Conservation (phyloP, 1,140 invertebrate genomes). For the Coelopa frigida region DNA sequence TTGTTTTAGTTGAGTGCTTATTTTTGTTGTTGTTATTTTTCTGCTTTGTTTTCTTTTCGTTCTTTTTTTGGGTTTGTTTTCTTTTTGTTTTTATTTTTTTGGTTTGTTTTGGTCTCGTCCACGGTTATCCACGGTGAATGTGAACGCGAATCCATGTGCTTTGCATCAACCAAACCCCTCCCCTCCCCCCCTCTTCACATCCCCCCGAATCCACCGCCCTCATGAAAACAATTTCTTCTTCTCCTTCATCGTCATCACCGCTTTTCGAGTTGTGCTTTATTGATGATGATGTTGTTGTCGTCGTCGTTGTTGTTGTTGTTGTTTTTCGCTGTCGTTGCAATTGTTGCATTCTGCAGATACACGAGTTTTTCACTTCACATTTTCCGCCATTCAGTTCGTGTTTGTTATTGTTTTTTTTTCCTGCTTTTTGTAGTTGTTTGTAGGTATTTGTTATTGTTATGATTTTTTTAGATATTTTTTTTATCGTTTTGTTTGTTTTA, state of each 20-base stretch:
- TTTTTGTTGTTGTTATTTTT: constrained; percentile 3
- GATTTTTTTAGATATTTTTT: background rate
- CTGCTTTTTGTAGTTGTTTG: background rate
- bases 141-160: constrained; percentile 2
- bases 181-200: too few species aligned
- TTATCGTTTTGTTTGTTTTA: background rate
- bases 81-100: constrained; percentile 1
- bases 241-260: background rate
- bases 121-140: constrained; percentile 3
- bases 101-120: background rate
- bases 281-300: background rate
- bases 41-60: background rate
- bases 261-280: background rate
- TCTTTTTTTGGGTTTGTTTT: constrained; percentile 7
- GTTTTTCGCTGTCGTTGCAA: constrained; percentile 4
- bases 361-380: background rate
- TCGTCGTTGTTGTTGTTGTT: background rate
- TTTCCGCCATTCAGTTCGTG: background rate
- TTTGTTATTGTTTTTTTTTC: background rate
- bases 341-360: constrained; percentile 12
- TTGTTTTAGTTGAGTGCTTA: too few species aligned
- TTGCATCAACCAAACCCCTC: background rate
- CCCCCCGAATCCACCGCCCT: too few species aligned
- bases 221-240: background rate
- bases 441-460: background rate